Evolutionary conservation across 2,888 invertebrate genomes (phyloP).

Genomic region (Agonopterix heracliana): DNA sequence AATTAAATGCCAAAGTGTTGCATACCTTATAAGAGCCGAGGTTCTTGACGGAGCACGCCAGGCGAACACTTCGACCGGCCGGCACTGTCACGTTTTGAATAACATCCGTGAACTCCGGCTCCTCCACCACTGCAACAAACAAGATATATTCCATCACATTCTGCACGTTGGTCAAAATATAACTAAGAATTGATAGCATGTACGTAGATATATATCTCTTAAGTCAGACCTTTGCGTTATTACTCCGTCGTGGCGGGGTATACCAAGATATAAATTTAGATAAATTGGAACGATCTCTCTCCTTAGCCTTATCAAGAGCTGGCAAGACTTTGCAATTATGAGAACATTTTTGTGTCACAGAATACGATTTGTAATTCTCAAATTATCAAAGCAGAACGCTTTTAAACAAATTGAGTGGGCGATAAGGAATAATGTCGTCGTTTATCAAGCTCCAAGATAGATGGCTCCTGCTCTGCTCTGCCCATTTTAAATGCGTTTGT

Average conservation of each 20-base stretch:
- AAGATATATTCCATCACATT: not conserved
- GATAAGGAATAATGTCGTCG: slow-evolving; percentile 76
- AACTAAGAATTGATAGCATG: not conserved
- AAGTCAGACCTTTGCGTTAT: slow-evolving; percentile 4
- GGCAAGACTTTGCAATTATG: slow-evolving; percentile 57
- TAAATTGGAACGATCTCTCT: slow-evolving; percentile 44
- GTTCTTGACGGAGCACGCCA: slow-evolving; percentile 94
- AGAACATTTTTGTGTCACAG: slow-evolving; percentile 68
- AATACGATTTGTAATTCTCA: slow-evolving; percentile 75
- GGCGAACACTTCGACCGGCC: slow-evolving; percentile 90
- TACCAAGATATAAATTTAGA: slow-evolving; percentile 45
- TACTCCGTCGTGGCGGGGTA: slow-evolving; percentile 16
- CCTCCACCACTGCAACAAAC: slow-evolving; percentile 83
- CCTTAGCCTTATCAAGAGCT: slow-evolving; percentile 43
- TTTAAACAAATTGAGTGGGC: slow-evolving; percentile 77
- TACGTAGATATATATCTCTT: not conserved
- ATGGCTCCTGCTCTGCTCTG: slow-evolving; percentile 71
- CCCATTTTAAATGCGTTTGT: slow-evolving; percentile 77
- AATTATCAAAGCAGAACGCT: slow-evolving; percentile 76
- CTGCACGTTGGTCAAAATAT: not conserved
- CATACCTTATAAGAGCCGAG: slow-evolving; percentile 92
- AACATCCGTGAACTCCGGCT: slow-evolving; percentile 93
- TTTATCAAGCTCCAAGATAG: slow-evolving; percentile 74
- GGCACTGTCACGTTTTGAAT: slow-evolving; percentile 94
- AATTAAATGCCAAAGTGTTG: too few relatives aligned